Evolutionary conservation across 1,140 invertebrate species (phyloP), one percentile per base, ranked within the genome.

Genomic region (Schlechtendalia chinensis): DNA sequence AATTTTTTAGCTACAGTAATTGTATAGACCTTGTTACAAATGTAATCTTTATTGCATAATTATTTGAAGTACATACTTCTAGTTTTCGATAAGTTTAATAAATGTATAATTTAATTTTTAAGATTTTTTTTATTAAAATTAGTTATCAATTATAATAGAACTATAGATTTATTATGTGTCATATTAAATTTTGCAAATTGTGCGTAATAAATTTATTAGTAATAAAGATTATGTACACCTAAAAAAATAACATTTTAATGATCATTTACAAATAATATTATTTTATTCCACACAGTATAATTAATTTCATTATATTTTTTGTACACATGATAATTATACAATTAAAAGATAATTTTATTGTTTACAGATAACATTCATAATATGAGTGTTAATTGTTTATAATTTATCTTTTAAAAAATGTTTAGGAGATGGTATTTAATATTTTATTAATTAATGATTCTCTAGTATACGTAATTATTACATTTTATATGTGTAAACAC

Each of bases 401-500:
- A 63, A 32, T 32, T 32, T 39, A 22, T 14, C 2, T 65, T 65
- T 39, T n/a, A 65, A 39, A 65, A n/a, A 12, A n/a, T n/a, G n/a
- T n/a, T n/a, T n/a, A n/a, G n/a, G n/a, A n/a, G 8, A 10, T 50
- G 24, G 16, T 39, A 80, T 12, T 56, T 56, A 14, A 50, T 81
- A 53, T 6, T 3, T 80, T 53, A 65, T 63, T 14, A 61, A 22
- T 47, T 39, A 16, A 39, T n/a, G 27, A 32, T 8, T 47, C 1
- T 12, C 24, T 27, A 24, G 24, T 59, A 24, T 27, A 24, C 24
- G 5, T 29, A 71, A 24, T 32, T 50, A 27, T 61, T 58, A 77
- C 81, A 5, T 85, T 85, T 85, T 67, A 83, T 83, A 72, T 59
- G 14, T 32, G 11, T 80, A 80, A n/a, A 14, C 24, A 24, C 45